Base-by-base conservation (phyloP, 2,888 invertebrate species). In the Seira musarum region DNA sequence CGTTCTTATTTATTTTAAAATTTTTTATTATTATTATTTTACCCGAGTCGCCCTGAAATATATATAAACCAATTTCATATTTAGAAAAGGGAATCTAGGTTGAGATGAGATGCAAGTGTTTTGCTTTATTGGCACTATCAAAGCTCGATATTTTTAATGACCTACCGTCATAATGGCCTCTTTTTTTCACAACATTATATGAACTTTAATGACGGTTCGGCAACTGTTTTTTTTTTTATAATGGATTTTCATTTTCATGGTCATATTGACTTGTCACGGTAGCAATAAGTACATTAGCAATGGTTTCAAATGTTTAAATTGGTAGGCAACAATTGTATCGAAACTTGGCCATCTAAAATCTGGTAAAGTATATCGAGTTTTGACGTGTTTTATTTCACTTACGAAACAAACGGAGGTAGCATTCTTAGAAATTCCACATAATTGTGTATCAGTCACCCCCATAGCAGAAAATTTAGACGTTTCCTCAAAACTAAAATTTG, bases 321-420 rank as follows among this genome's bases (percentile, higher is more conserved):
- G n/a, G n/a, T n/a, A n/a, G n/a, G n/a, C n/a, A n/a, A n/a, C n/a
- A n/a, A n/a, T n/a, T n/a, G n/a, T n/a, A n/a, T n/a, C n/a, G n/a
- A n/a, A n/a, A n/a, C n/a, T n/a, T n/a, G n/a, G n/a, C n/a, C n/a
- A n/a, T n/a, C n/a, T n/a, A n/a, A n/a, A n/a, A n/a, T n/a, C n/a
- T n/a, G n/a, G n/a, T n/a, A n/a, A n/a, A n/a, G n/a, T n/a, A n/a
- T n/a, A n/a, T n/a, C n/a, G n/a, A n/a, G n/a, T n/a, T n/a, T n/a
- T n/a, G n/a, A n/a, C n/a, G n/a, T n/a, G n/a, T n/a, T n/a, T n/a
- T n/a, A n/a, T n/a, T n/a, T 46, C 10, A 76, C 84, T 81, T 77
- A 84, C 86, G 67, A 82, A 83, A 66, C 86, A 86, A 66, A 85
- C 86, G 0, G 86, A 83, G 13, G 85, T 81, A 49, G 65, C 71